These are phyloP conservation scores for Oreortyx pictus DNA, from an alignment of 2,797 vertebrate genomes.

Conservation along the genomic window DNA sequence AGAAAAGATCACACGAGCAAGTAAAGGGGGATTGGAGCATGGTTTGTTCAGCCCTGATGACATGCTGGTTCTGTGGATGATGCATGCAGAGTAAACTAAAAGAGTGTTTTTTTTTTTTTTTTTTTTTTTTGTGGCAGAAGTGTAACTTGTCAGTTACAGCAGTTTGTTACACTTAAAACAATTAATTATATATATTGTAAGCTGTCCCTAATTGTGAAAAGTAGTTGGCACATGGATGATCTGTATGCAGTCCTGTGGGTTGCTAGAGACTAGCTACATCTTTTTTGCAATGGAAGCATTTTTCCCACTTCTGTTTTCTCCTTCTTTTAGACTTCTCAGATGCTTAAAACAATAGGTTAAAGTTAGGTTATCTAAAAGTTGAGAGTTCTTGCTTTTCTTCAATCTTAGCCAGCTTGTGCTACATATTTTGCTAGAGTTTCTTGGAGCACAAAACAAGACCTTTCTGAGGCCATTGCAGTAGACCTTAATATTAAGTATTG, in stretches of 20 bases:
- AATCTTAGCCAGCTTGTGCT: not conserved
- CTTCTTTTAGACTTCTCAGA: not conserved
- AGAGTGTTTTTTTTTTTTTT: too few relatives aligned
- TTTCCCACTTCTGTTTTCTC: not conserved
- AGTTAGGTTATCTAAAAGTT: not conserved
- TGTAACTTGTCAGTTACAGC: not conserved
- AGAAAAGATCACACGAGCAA: not conserved
- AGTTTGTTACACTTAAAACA: not conserved
- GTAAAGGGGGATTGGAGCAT: not conserved
- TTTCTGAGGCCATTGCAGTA: not conserved
- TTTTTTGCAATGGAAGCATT: not conserved
- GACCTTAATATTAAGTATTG: not conserved
- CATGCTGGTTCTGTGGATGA: not conserved
- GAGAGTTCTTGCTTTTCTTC: not conserved
- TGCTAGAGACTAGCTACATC: not conserved
- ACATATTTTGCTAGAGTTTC: not conserved
- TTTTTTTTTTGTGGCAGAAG: not conserved
- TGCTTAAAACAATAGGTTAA: not conserved
- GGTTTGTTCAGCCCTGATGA: not conserved
- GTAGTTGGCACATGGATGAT: not conserved
- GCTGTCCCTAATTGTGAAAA: not conserved
- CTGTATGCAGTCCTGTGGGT: not conserved
- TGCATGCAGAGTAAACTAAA: fast-evolving
- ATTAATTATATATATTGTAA: too few relatives aligned
- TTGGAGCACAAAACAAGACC: not conserved